phyloP scores from a whole-genome alignment of 2,113 vertebrate species.

The Trinectes maculatus region DNA sequence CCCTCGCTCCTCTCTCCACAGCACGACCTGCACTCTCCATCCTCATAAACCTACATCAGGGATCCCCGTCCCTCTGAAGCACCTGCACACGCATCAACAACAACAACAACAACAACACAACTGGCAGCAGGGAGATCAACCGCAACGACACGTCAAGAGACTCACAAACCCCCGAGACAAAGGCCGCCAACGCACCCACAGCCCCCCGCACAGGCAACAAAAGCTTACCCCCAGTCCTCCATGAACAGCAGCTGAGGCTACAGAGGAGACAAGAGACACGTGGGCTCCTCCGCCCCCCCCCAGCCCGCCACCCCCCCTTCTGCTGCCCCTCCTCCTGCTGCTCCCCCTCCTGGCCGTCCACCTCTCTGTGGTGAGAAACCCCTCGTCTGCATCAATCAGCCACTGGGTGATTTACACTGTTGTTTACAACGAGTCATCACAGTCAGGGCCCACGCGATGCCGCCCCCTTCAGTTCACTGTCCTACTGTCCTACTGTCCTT shows the following conservation, averaged over 20 bases:
- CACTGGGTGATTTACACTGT: no score
- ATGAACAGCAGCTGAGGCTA: slow-evolving; percentile 63
- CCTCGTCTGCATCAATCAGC: no score
- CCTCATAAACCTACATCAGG: slow-evolving; percentile 25
- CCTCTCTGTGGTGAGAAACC: no score
- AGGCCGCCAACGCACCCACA: slow-evolving; percentile 24
- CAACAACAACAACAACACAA: neutral
- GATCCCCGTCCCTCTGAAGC: slow-evolving; percentile 27
- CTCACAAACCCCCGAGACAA: slow-evolving; percentile 52
- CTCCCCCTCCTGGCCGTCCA: slow-evolving; percentile 22
- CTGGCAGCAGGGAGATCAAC: no score
- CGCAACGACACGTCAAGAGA: slow-evolving; percentile 31
- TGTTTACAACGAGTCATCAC: no score
- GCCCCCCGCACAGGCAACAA: slow-evolving; percentile 69
- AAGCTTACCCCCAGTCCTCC: slow-evolving; percentile 78
- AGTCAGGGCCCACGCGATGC: no score
- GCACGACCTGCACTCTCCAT: slow-evolving; percentile 9
- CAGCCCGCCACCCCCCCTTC: slow-evolving; percentile 47
- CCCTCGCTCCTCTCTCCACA: neutral
- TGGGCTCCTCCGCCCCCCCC: slow-evolving; percentile 67
- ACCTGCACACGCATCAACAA: slow-evolving; percentile 9
- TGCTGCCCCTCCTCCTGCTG: slow-evolving; percentile 33
- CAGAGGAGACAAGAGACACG: slow-evolving; percentile 61
- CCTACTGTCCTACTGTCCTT: no score
- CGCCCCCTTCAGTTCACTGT: no score